A percentile compares a stretch with the other conserved stretches of the same genome.
Conservation (phyloP, 37 sponge, comb jelly and placozoan genomes). For the Halichondria panicea region DNA sequence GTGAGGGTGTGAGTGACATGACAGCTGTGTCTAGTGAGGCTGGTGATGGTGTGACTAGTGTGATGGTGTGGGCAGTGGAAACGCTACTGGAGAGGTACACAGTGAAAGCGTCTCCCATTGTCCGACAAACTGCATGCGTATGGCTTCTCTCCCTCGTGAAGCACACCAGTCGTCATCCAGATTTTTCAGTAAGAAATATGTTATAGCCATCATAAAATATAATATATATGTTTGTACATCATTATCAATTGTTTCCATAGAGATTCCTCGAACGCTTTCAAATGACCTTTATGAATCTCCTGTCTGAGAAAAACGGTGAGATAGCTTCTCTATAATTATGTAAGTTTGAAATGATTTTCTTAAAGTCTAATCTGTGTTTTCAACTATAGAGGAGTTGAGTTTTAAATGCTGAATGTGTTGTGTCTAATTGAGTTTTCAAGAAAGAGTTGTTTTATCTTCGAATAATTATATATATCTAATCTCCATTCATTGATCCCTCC, state of each 20-base stretch:
- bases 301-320: slow-evolving; percentile 57
- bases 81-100: slow-evolving; percentile 35
- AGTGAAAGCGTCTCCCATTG: slow-evolving; percentile 14
- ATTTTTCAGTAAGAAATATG: slow-evolving; percentile 46
- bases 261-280: slow-evolving; percentile 47
- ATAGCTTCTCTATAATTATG: no score
- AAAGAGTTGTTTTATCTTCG: no score
- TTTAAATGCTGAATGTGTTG: no score
- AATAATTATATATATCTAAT: no score
- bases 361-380: no score
- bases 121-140: slow-evolving; percentile 62
- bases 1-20: no score
- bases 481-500: background rate
- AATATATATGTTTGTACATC: background rate
- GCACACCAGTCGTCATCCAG: slow-evolving; percentile 32
- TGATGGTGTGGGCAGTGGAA: slow-evolving; percentile 46
- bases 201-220: background rate
- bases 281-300: slow-evolving; percentile 49
- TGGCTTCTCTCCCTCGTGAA: slow-evolving; percentile 81
- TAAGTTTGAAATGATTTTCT: no score
- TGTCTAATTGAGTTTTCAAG: background rate
- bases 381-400: no score
- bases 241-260: slow-evolving; percentile 9
- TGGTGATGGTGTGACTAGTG: background rate
- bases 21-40: no score